phyloP scores from a whole-genome alignment of 1,140 invertebrate species.

The Nasonia longicornis region DNA sequence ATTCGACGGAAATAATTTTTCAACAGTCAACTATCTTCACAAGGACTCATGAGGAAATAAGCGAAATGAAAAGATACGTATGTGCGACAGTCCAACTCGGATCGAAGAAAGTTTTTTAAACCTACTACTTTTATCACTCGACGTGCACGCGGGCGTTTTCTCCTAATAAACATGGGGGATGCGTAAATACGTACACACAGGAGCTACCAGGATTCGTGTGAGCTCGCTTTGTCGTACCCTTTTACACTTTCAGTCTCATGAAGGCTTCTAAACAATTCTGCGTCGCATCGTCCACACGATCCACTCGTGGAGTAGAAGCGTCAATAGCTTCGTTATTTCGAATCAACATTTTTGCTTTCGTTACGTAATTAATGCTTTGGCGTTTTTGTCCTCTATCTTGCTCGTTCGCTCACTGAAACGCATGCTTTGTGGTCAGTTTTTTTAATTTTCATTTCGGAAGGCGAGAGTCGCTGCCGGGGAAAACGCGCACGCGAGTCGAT shows the following conservation, averaged over 20 bases:
- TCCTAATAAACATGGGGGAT: conserved; percentile 50
- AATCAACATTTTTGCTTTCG: not conserved
- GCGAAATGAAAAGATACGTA: not conserved
- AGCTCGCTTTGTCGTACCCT: conserved; percentile 66
- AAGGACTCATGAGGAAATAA: not conserved
- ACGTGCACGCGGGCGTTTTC: conserved; percentile 20
- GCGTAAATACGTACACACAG: conserved; percentile 66
- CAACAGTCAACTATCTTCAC: not conserved
- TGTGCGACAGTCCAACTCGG: not conserved
- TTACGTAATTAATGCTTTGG: conserved; percentile 5
- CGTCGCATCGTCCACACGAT: conserved; percentile 48
- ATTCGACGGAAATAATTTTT: not conserved
- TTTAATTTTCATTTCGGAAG: conserved; percentile 21
- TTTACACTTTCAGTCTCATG: conserved; percentile 68
- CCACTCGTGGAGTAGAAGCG: not conserved
- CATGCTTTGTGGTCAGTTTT: not conserved
- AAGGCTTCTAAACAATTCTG: conserved; percentile 54
- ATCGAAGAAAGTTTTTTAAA: conserved; percentile 7
- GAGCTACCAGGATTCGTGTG: conserved; percentile 55
- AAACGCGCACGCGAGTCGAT: conserved; percentile 1
- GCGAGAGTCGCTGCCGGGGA: not conserved
- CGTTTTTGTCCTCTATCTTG: conserved; percentile 11
- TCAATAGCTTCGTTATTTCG: conserved; percentile 8
- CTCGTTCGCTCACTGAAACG: conserved; percentile 32
- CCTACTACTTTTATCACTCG: not conserved